Base-by-base conservation (phyloP, 2,113 vertebrate genomes). In the Aspidoscelis tigris region DNA sequence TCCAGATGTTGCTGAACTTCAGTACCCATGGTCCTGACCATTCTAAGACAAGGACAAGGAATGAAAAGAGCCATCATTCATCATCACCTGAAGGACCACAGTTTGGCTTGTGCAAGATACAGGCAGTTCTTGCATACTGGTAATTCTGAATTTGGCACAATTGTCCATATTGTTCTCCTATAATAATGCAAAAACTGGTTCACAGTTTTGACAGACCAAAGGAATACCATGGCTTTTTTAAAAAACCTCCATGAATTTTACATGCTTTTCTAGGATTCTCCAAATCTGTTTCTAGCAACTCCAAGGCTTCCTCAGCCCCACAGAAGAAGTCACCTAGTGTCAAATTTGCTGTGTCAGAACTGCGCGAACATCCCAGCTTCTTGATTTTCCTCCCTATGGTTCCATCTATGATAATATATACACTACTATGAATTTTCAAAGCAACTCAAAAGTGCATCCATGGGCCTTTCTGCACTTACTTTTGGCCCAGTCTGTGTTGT, bases 241-340 rank as follows among this genome's bases (percentile, higher is more conserved):
- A 43, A 50, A 18, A 22, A 18, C 18, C 7, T 26, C 6, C 61
- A 2, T 66, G 18, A 61, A 47, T 71, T 64, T 24, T 16, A 61
- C 24, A 43, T 33, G 20, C 1, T 71, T 44, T 21, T 22, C 39
- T 44, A 8, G 3, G 16, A 77, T 61, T 61, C 58, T 18, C 58
- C 58, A 2, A 43, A 5, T 6, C 39, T 20, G 14, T 24, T 79
- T 64, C 26, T 58, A 44, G 21, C 41, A 50, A 53, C 39, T 44
- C 53, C 11, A 50, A 39, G 20, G 50, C 11, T 41, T 64, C 26
- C 2, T 22, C 26, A 61, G 39, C 41, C 5, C 53, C 33, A 21
- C 11, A 12, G 44, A 44, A 70, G 14, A 47, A 9, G 3, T 68
- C 58, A 65, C 71, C 21, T 0, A 0, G 0, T 0, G 20, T 55